Conservation (phyloP, 2,797 vertebrate species). For the Lemur catta region DNA sequence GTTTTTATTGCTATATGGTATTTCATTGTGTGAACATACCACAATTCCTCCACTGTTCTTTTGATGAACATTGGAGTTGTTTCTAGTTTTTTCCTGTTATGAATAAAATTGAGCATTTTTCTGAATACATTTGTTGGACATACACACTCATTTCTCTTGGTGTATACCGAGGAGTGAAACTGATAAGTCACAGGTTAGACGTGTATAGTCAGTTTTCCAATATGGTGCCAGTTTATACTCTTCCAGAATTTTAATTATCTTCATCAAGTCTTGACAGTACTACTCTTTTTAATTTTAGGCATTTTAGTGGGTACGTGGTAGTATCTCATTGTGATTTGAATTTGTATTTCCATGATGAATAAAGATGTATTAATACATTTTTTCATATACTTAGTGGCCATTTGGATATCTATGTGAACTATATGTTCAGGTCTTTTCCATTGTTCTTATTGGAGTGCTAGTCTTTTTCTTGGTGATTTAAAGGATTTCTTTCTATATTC, state of each 20-base stretch:
- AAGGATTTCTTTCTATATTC: background rate
- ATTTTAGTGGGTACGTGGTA: background rate
- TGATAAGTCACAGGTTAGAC: background rate
- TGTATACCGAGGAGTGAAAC: background rate
- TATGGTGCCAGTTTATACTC: background rate
- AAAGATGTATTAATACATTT: background rate
- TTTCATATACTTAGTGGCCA: background rate
- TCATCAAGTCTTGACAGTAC: background rate
- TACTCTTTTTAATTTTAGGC: background rate
- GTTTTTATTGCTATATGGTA: background rate
- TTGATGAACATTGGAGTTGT: background rate
- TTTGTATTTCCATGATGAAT: background rate
- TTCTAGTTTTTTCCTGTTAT: background rate
- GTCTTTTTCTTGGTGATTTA: background rate
- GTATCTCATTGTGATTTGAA: background rate
- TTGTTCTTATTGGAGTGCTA: background rate
- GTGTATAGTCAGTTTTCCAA: background rate
- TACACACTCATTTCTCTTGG: background rate
- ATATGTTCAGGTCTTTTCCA: background rate
- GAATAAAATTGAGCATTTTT: background rate
- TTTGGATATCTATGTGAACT: background rate
- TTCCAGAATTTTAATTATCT: background rate
- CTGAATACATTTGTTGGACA: background rate
- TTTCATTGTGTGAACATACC: background rate
- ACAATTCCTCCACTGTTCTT: background rate